A percentile compares a stretch with the other conserved stretches of the same genome.
phyloP scores from a whole-genome alignment of 23 tunicate species.

The Ciona savignyi region DNA sequence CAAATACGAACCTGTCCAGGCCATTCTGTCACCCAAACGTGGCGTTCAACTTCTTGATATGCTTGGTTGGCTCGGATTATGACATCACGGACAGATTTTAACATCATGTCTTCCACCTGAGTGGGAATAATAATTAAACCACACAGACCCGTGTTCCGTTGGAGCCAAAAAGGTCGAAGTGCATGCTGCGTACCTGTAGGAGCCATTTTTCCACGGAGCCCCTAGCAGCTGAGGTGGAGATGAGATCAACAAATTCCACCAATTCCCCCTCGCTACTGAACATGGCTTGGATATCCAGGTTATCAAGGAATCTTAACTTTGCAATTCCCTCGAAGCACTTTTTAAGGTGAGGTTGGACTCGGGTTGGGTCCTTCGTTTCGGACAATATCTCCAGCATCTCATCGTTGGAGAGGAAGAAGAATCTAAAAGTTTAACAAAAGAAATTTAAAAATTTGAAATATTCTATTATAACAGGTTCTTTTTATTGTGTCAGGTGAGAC shows the following conservation, averaged over 20 bases:
- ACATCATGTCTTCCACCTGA: constrained; percentile 95
- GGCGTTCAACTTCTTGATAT: constrained; percentile 55
- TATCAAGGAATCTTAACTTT: constrained; percentile 86
- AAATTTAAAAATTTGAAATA: too few relatives aligned
- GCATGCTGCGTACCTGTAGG: constrained; percentile 56
- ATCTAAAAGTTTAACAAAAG: constrained; percentile 27
- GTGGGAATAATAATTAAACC: too few relatives aligned
- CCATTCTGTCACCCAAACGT: constrained; percentile 93
- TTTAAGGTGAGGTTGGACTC: constrained; percentile 99
- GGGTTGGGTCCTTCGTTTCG: constrained; percentile 97
- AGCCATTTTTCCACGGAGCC: constrained; percentile 99
- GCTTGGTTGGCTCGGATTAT: constrained; percentile 83
- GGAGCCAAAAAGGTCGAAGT: constrained; percentile 1
- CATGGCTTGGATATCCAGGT: constrained; percentile 97
- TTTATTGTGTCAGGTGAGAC: too few relatives aligned
- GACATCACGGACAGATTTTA: constrained; percentile 87
- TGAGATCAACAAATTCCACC: constrained; percentile 74
- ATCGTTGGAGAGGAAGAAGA: constrained; percentile 97
- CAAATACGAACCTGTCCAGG: constrained; percentile 92
- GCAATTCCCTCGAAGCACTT: constrained; percentile 99
- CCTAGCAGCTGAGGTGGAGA: constrained; percentile 94
- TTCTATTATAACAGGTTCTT: background rate
- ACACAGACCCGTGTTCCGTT: too few relatives aligned
- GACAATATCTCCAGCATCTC: constrained; percentile 98
- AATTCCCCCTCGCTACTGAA: constrained; percentile 89